Evolutionary conservation across 2,888 invertebrate species (phyloP).

Genomic region (Neoascia interrupta): DNA sequence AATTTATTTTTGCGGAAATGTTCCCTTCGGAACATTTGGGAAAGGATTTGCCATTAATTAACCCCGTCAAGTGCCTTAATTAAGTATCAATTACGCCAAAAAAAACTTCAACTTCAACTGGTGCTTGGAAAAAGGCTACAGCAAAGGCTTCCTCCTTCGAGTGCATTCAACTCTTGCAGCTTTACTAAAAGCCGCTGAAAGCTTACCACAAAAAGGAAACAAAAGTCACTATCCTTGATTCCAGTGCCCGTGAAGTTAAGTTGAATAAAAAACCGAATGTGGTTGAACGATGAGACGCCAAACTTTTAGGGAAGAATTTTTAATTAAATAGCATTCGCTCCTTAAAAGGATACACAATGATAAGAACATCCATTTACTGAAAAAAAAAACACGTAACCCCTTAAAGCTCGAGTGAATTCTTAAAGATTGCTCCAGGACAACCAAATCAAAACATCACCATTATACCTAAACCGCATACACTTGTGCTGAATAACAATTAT

Average conservation of each 20-base stretch:
- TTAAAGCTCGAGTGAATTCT: constrained; percentile 47
- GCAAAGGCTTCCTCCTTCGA: constrained; percentile 16
- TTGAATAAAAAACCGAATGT: constrained; percentile 17
- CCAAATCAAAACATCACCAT: constrained; percentile 42
- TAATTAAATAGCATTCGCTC: constrained; percentile 57
- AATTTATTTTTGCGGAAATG: constrained; percentile 15
- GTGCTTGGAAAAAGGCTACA: background rate
- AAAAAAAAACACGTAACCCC: constrained; percentile 22
- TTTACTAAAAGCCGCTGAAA: constrained; percentile 31
- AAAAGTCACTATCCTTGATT: constrained; percentile 1
- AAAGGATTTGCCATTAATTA: constrained; percentile 56
- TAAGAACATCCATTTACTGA: background rate
- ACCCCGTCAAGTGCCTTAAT: constrained; percentile 49
- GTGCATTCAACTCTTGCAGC: constrained; percentile 65
- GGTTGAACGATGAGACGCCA: background rate
- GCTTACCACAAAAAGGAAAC: constrained; percentile 10
- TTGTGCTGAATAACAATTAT: constrained; percentile 30
- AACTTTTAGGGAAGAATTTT: constrained; percentile 54
- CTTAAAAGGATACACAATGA: background rate
- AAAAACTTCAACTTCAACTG: constrained; percentile 9
- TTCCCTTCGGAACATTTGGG: constrained; percentile 5
- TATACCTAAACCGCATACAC: background rate
- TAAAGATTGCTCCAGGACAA: constrained; percentile 30
- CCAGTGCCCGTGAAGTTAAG: background rate
- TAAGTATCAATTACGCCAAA: constrained; percentile 58